Evolutionary conservation across 2,113 vertebrate genomes (phyloP).

Genomic region (Rostratula benghalensis): DNA sequence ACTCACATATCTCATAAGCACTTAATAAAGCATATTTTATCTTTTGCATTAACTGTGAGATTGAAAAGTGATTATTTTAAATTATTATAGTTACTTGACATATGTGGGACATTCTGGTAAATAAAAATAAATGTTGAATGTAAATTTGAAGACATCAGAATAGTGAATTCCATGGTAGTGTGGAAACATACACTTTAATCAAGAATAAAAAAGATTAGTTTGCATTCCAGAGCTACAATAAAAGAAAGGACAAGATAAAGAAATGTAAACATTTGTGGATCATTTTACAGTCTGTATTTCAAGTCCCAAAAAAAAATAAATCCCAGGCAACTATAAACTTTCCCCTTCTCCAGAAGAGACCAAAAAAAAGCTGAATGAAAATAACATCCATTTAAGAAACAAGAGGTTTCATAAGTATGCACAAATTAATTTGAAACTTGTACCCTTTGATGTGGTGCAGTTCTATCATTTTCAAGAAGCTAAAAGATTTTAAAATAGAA

Average conservation of each 20-base stretch:
- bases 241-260: neutral
- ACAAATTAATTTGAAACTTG: neutral
- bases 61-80: neutral
- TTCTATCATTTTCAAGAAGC: neutral
- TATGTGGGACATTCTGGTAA: neutral
- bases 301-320: neutral
- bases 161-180: neutral
- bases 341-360: neutral
- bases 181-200: neutral
- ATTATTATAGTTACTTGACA: neutral
- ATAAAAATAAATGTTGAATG: neutral
- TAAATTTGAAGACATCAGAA: neutral
- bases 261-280: neutral
- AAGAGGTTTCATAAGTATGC: neutral
- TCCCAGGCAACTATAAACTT: neutral
- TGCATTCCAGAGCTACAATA: neutral
- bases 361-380: neutral
- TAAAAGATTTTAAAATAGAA: neutral
- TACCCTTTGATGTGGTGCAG: neutral
- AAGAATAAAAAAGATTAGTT: neutral
- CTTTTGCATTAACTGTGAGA: neutral
- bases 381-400: neutral
- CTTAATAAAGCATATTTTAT: neutral
- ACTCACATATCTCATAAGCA: neutral
- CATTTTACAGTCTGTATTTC: neutral